phyloP scores from a whole-genome alignment of 2,797 vertebrate genomes.

The Hylomyscus alleni region DNA sequence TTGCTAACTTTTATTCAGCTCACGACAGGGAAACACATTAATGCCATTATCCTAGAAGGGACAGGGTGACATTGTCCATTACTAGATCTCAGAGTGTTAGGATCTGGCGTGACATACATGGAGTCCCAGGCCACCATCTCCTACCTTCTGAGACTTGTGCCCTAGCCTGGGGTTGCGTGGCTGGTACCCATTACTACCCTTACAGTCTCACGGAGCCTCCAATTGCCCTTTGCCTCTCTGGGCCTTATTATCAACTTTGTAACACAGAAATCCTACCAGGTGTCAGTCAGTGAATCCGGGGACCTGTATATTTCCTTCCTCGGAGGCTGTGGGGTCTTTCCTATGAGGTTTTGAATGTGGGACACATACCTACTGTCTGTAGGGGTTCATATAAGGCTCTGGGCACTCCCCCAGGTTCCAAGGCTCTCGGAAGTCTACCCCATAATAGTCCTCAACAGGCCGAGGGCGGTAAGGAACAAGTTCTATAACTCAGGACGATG shows the following conservation, averaged over 20 bases:
- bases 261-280: background rate
- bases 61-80: too few species aligned
- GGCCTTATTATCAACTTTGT: background rate
- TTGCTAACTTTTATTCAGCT: background rate
- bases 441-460: background rate
- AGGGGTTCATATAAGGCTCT: accelerated
- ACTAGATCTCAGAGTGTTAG: too few species aligned
- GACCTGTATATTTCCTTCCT: background rate
- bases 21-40: background rate
- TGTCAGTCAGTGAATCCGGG: background rate
- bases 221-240: background rate
- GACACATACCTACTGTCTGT: background rate
- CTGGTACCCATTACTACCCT: background rate
- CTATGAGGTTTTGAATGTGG: accelerated
- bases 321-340: background rate
- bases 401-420: background rate
- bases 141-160: background rate
- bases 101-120: background rate
- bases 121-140: too few species aligned
- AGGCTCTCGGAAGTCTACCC: background rate
- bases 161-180: background rate
- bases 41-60: background rate
- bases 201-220: background rate
- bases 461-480: background rate
- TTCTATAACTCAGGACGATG: background rate